A percentile compares a stretch with the other conserved stretches of the same genome.
Evolutionary conservation across 2,888 invertebrate genomes (phyloP).

Genomic region (Trissolcus brochymenae): DNA sequence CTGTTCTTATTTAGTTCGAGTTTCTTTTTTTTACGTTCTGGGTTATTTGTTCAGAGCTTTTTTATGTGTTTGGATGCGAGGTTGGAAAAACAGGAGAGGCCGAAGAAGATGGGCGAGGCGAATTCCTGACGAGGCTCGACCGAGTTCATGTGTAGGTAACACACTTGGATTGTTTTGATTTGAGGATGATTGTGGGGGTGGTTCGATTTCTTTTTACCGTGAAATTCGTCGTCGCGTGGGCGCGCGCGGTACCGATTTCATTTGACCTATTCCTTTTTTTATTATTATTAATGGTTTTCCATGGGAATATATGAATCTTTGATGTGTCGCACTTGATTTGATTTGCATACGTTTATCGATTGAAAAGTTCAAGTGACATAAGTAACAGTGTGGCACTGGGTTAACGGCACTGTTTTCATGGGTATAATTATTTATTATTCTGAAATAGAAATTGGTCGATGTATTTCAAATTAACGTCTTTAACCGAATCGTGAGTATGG

Average conservation of each 20-base stretch:
- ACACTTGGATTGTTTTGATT: slow-evolving; percentile 14
- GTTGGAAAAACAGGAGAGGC: slow-evolving; percentile 11
- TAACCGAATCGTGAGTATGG: too few relatives aligned
- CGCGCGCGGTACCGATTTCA: not conserved
- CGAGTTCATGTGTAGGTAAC: slow-evolving; percentile 33
- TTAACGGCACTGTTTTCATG: too few relatives aligned
- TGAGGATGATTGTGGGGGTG: slow-evolving; percentile 3
- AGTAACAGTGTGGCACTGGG: too few relatives aligned
- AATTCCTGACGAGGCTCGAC: slow-evolving; percentile 13
- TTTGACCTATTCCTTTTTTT: not conserved
- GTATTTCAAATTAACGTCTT: too few relatives aligned
- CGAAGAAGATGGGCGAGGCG: slow-evolving; percentile 3
- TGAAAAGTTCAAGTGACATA: too few relatives aligned
- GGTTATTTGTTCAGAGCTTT: not conserved
- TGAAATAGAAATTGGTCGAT: too few relatives aligned
- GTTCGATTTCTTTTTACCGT: not conserved
- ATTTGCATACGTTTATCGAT: not conserved
- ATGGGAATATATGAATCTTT: too few relatives aligned
- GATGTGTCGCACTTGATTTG: not conserved
- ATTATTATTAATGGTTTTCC: too few relatives aligned
- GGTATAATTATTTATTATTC: too few relatives aligned
- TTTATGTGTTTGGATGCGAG: slow-evolving; percentile 13
- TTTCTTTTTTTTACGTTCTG: slow-evolving; percentile 19
- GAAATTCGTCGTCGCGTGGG: not conserved
- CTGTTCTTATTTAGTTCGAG: not conserved